Evolutionary conservation across 2,797 vertebrate species (phyloP).

Genomic region (Acanthurus leucopareius): DNA sequence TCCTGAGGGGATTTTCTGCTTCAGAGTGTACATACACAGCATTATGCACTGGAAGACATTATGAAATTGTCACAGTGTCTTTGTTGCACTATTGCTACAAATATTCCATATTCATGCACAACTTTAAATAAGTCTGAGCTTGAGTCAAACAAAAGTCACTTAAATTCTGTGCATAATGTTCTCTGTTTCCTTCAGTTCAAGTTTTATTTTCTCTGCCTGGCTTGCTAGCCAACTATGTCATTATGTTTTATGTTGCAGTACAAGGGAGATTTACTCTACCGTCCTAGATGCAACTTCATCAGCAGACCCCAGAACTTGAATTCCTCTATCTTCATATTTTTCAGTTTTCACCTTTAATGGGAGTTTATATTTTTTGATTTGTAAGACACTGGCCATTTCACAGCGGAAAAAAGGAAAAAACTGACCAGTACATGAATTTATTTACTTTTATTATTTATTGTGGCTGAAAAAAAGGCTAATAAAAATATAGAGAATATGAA

Average conservation of each 20-base stretch:
- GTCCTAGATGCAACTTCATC: slow-evolving; percentile 20
- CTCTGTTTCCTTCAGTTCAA: slow-evolving; percentile 25
- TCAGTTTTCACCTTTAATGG: neutral
- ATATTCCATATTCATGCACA: neutral
- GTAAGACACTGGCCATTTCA: neutral
- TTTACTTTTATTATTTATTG: neutral
- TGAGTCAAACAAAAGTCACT: slow-evolving; percentile 16
- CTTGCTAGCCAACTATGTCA: slow-evolving; percentile 3
- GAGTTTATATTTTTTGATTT: neutral
- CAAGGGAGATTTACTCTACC: slow-evolving; percentile 26
- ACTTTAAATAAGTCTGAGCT: slow-evolving; percentile 22
- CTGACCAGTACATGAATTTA: neutral
- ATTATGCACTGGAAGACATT: neutral
- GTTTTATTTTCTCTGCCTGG: slow-evolving; percentile 38
- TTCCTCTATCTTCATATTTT: slow-evolving; percentile 15
- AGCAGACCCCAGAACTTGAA: neutral
- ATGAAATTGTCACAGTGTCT: neutral
- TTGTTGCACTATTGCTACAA: neutral
- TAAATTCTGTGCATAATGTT: slow-evolving; percentile 18
- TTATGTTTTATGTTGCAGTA: slow-evolving; percentile 37
- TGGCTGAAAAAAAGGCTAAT: neutral
- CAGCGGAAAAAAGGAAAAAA: neutral
- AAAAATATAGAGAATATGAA: slow-evolving; percentile 1
- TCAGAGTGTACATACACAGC: neutral
- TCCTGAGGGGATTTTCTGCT: neutral